A percentile compares a stretch with the other conserved stretches of the same genome.
These are phyloP conservation scores for Vidua macroura DNA, from an alignment of 2,113 vertebrate genomes.

Conservation along the genomic window DNA sequence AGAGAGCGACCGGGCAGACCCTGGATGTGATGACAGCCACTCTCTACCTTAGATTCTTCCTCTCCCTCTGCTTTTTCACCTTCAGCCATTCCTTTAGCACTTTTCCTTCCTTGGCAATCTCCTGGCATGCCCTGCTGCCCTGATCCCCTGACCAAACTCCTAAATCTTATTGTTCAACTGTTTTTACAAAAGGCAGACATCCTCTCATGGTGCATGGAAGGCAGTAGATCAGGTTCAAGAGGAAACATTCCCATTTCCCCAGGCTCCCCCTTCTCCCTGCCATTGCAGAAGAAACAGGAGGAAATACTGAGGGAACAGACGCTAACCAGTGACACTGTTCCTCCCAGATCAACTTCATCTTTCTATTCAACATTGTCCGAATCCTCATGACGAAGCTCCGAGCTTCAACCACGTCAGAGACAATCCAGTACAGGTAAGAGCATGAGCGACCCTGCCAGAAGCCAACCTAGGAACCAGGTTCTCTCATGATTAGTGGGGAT, in stretches of 20 bases:
- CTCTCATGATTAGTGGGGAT: too few relatives aligned
- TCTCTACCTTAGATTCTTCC: not conserved
- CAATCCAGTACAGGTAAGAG: conserved; percentile 85
- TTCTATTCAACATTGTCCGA: conserved; percentile 95
- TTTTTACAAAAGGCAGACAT: not conserved
- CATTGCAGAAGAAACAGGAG: not conserved
- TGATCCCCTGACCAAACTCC: not conserved
- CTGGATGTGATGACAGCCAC: not conserved
- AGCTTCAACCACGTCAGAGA: conserved; percentile 92
- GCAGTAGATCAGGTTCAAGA: not conserved
- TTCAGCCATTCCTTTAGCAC: not conserved
- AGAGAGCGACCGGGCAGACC: not conserved
- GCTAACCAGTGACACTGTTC: not conserved
- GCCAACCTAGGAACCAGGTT: not conserved
- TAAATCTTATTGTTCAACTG: not conserved
- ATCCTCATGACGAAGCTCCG: conserved; percentile 96
- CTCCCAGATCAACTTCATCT: conserved; percentile 92
- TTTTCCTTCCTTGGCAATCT: not conserved
- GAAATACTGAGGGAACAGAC: not conserved
- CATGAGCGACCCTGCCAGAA: rapidly evolving
- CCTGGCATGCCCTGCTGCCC: not conserved
- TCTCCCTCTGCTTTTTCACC: not conserved
- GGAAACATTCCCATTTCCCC: not conserved
- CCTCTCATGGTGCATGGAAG: not conserved
- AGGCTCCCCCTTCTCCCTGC: too few relatives aligned